A percentile compares a stretch with the other conserved stretches of the same genome.
Evolutionary conservation across 2,888 invertebrate genomes (phyloP).

Genomic region (Ormyrus labotus): DNA sequence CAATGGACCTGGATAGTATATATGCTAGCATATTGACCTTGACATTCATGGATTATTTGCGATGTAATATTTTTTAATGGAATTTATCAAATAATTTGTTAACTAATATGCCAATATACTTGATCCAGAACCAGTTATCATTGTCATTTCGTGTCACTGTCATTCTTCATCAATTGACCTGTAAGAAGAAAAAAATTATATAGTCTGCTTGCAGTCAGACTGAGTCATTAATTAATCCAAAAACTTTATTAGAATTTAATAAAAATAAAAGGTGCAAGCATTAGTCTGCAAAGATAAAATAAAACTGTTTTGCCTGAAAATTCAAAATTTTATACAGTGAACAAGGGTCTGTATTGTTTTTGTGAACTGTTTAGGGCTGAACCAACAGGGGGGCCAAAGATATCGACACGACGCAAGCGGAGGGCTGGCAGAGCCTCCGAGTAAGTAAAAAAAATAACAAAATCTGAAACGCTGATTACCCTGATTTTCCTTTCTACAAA

Average conservation of each 20-base stretch:
- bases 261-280: slow-evolving; percentile 20
- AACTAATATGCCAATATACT: slow-evolving; percentile 33
- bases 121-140: slow-evolving; percentile 35
- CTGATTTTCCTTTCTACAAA: slow-evolving; percentile 48
- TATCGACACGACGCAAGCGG: slow-evolving; percentile 78
- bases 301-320: slow-evolving; percentile 34
- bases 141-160: slow-evolving; percentile 32
- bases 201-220: slow-evolving; percentile 34
- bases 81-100: not conserved
- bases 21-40: not conserved
- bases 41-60: too few species aligned
- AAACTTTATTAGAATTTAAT: not conserved
- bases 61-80: too few species aligned
- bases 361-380: slow-evolving; percentile 80
- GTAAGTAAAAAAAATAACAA: slow-evolving; percentile 71
- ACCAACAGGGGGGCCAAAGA: slow-evolving; percentile 80
- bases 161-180: slow-evolving; percentile 25
- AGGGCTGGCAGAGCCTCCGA: slow-evolving; percentile 76
- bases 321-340: slow-evolving; percentile 36
- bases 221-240: slow-evolving; percentile 22
- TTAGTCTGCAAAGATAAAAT: slow-evolving; percentile 31
- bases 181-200: slow-evolving; percentile 1
- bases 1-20: slow-evolving; percentile 29
- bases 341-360: slow-evolving; percentile 60
- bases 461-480: slow-evolving; percentile 56